phyloP scores from a whole-genome alignment of 2,797 vertebrate genomes.

The Rhinichthys osculus region DNA sequence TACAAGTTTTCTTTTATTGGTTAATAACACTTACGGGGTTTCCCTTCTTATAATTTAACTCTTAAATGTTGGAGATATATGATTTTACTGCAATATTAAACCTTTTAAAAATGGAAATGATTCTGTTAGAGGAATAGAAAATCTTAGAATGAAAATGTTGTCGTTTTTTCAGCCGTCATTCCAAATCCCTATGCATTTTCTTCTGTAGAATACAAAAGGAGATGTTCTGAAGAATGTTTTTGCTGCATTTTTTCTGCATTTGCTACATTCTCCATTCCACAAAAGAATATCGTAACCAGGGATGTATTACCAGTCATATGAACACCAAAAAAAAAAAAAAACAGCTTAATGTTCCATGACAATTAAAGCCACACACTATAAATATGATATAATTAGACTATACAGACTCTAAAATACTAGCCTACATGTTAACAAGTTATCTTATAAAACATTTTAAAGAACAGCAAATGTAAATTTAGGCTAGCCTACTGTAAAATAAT shows the following conservation, averaged over 20 bases:
- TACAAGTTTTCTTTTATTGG: slow-evolving; percentile 40
- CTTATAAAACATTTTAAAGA: not conserved
- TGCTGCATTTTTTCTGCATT: not conserved
- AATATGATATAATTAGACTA: not conserved
- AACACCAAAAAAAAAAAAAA: not conserved
- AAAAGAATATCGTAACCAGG: not conserved
- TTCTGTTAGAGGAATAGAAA: not conserved
- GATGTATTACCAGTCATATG: not conserved
- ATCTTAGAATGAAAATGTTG: not conserved
- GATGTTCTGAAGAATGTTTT: not conserved
- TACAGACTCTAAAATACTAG: not conserved
- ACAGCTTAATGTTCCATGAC: not conserved
- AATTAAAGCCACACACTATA: no score
- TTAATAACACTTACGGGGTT: not conserved
- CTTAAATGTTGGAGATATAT: not conserved
- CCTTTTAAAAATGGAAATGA: not conserved
- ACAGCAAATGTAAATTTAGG: not conserved
- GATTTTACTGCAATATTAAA: not conserved
- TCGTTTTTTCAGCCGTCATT: not conserved
- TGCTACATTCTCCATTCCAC: not conserved
- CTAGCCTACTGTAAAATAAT: not conserved
- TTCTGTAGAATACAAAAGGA: not conserved
- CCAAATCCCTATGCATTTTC: not conserved
- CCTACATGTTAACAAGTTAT: not conserved
- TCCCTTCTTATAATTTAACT: not conserved